Percentiles rank a stretch among this genome's conserved stretches.
phyloP scores from a whole-genome alignment of 2,113 vertebrate species.

The Stegostoma tigrinum region DNA sequence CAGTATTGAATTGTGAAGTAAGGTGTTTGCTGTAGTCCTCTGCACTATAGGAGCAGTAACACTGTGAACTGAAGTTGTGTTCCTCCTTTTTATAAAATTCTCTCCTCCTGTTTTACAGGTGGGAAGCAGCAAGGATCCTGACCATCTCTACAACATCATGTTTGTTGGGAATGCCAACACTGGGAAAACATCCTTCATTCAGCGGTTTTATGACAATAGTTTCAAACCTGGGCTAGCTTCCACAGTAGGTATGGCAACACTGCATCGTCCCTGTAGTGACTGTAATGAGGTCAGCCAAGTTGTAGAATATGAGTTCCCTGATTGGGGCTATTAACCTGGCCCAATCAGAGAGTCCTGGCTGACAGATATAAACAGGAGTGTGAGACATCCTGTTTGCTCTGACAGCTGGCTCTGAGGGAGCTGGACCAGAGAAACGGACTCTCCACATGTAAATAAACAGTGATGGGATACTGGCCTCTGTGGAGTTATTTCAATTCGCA shows the following conservation, averaged over 20 bases:
- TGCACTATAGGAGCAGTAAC: not conserved
- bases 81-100: not conserved
- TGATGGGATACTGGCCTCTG: no score
- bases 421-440: no score
- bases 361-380: no score
- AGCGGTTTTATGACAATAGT: conserved; percentile 58
- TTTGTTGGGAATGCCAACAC: conserved; percentile 78
- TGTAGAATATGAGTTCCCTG: no score
- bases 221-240: conserved; percentile 55
- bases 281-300: no score
- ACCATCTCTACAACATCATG: conserved; percentile 68
- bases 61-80: not conserved
- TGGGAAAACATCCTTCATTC: conserved; percentile 85
- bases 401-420: no score
- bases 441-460: no score
- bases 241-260: conserved; percentile 71
- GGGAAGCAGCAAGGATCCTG: conserved; percentile 43
- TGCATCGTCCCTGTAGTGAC: not conserved
- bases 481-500: no score
- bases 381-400: no score
- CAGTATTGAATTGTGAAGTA: not conserved
- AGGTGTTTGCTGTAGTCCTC: not conserved
- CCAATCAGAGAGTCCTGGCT: no score
- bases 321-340: no score
- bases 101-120: conserved; percentile 36